Evolutionary conservation across 2,888 invertebrate species (phyloP).

Genomic region (Drymonia ruficornis): DNA sequence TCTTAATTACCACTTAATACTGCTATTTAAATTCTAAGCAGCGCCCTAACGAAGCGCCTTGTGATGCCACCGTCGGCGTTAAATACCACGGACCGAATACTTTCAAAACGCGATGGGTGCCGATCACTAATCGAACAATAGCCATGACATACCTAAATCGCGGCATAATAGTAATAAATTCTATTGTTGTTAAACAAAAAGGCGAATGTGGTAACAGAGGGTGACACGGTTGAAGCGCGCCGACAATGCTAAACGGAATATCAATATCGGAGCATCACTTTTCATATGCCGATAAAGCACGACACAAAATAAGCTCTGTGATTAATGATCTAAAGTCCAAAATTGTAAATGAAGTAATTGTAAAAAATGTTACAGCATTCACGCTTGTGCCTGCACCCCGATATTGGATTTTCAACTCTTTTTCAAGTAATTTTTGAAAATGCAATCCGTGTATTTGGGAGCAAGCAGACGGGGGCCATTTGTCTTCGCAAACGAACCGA

Average conservation of each 20-base stretch:
- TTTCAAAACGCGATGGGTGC: conserved; percentile 60
- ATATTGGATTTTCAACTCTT: conserved; percentile 72
- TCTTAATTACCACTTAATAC: conserved; percentile 79
- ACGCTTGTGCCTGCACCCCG: conserved; percentile 45
- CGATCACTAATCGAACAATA: conserved; percentile 77
- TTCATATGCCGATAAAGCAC: conserved; percentile 49
- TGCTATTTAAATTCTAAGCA: conserved; percentile 74
- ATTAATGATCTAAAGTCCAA: conserved; percentile 21
- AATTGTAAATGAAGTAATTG: conserved; percentile 25
- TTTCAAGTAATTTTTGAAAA: conserved; percentile 76
- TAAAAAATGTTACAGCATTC: conserved; percentile 53
- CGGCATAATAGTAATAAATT: conserved; percentile 56
- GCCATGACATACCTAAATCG: conserved; percentile 57
- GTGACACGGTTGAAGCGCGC: conserved; percentile 62
- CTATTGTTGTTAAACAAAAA: conserved; percentile 69
- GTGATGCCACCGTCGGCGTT: conserved; percentile 76
- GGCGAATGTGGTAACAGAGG: conserved; percentile 48
- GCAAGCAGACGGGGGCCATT: conserved; percentile 70
- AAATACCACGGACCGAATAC: conserved; percentile 71
- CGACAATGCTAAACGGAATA: conserved; percentile 57
- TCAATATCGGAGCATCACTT: conserved; percentile 57
- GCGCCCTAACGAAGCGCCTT: conserved; percentile 68
- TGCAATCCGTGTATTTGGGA: conserved; percentile 65
- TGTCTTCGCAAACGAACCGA: conserved; percentile 83
- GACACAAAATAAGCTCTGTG: conserved; percentile 38